Base-by-base conservation (phyloP, 2,797 vertebrate genomes). In the Sebastes itinus region DNA sequence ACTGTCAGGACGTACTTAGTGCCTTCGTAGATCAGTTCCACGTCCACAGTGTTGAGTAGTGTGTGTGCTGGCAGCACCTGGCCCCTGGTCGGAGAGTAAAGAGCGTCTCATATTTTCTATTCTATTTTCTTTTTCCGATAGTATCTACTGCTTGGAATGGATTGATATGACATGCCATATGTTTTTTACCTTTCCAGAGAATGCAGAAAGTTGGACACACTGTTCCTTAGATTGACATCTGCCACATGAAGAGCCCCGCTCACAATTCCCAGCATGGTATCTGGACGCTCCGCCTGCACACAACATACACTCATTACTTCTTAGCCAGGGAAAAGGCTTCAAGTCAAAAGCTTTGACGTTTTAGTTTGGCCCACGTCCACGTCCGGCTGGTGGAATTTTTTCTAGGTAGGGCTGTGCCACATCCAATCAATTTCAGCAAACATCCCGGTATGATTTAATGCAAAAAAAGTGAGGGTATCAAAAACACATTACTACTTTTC, bases 171-270 rank as follows among this genome's bases (percentile, higher is more conserved):
- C 5, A 30, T 5, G 54, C 2, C 1, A 6, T n/a, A 4, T 20
- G 20, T 18, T 20, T 52, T 35, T 80, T 95, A 99, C 99, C 99
- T 98, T 92, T 99, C 99, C 59, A 99, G 92, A 49, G 99, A 99
- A 88, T 99, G 99, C 82, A 99, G 95, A 90, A 99, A 99, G 93
- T 98, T 99, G 80, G 99, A 99, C 78, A 99, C 95, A 4, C 98
- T 99, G 90, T 99, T 99, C 58, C 98, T 95, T 14, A 99, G 92
- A 92, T 94, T 97, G 35, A 98, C 97, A 18, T 99, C 99, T 8
- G 99, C 98, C 86, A 99, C 98, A 2, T 99, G 99, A 56, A 99
- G 96, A 70, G 98, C 98, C 20, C 98, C 98, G 67, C 97, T 98
- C 54, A 99, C 98, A 58, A 99, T 97, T 56, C 98, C 98, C 89